Percentiles rank a stretch among this genome's conserved stretches.
Evolutionary conservation across 2,888 invertebrate species (phyloP).

Genomic region (Dorcus parallelipipedus): DNA sequence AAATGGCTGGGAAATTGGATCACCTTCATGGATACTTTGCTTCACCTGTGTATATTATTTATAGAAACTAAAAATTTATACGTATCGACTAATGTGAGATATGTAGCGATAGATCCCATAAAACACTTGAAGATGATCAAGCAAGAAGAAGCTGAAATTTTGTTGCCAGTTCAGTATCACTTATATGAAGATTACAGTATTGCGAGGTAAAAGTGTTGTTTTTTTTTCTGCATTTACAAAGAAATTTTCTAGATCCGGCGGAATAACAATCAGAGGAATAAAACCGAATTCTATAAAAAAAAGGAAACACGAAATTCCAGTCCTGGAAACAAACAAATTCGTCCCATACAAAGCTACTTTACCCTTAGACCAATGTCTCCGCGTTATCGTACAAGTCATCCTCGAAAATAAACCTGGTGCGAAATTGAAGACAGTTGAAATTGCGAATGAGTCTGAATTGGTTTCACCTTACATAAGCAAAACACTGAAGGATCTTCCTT

Average conservation of each 20-base stretch:
- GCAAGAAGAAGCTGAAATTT: slow-evolving; percentile 24
- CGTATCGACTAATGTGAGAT: slow-evolving; percentile 56
- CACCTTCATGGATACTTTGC: slow-evolving; percentile 73
- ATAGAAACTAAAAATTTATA: slow-evolving; percentile 64
- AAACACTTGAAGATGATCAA: slow-evolving; percentile 21
- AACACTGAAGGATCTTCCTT: slow-evolving; percentile 63
- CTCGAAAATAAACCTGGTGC: slow-evolving; percentile 66
- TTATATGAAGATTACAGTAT: background rate
- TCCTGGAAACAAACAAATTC: slow-evolving; percentile 73
- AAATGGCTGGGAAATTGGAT: too few species aligned
- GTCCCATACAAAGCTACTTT: slow-evolving; percentile 55
- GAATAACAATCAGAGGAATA: too few species aligned
- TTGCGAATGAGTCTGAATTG: slow-evolving; percentile 32
- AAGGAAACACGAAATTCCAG: slow-evolving; percentile 65
- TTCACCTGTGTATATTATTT: slow-evolving; percentile 73
- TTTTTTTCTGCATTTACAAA: slow-evolving; percentile 36
- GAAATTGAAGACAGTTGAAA: slow-evolving; percentile 57
- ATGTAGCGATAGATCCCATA: slow-evolving; percentile 17
- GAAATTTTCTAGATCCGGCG: slow-evolving; percentile 55
- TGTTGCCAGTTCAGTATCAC: slow-evolving; percentile 48
- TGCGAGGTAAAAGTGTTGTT: background rate
- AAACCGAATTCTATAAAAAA: slow-evolving; percentile 65
- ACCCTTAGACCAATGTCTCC: slow-evolving; percentile 45
- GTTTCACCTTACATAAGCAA: slow-evolving; percentile 55
- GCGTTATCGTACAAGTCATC: slow-evolving; percentile 65